Evolutionary conservation across 1,140 invertebrate species (phyloP), one percentile per base, ranked within the genome.

Genomic region (Tetramorium alpestre): DNA sequence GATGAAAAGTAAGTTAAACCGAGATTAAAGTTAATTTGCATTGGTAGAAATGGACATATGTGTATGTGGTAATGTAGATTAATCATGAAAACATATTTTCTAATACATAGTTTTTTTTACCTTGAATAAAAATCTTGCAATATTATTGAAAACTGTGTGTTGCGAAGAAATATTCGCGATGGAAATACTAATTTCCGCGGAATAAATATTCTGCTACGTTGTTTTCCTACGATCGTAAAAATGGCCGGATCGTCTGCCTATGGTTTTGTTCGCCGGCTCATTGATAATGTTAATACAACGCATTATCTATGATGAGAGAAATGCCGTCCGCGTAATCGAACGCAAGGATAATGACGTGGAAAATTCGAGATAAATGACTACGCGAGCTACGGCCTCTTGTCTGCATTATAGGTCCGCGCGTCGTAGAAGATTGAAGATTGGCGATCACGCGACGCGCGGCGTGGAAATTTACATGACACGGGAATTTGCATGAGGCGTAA

Each of bases 351-450:
- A 84, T 84, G 80, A 82, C 67, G 80, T 82, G 80, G 78, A 84
- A 84, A 84, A 84, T 73, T 73, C 13, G 80, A 84, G 80, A 84
- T 84, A 73, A 73, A 84, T 73, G 80, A 84, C 80, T 73, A 84
- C 80, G 80, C 80, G 80, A 73, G 69, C 41, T 82, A 60, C 38
- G 49, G 67, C 54, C 80, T 58, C 80, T 82, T 73, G 54, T 84
- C 80, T 84, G 28, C 69, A 84, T 84, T 84, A 73, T 49, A 84
- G 67, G 41, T 73, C 54, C 80, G 69, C 54, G 69, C 54, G 80
- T 84, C 80, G 54, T 73, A 62, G 80, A 73, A 84, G 80, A 84
- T 81, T 73, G 80, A 84, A 84, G 80, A 84, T 73, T 73, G 69
- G 51, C 69, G 80, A 84, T 84, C 80, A 84, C 80, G 80, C 80